Evolutionary conservation across 2,888 invertebrate species (phyloP).

Genomic region (Ectemnius lituratus): DNA sequence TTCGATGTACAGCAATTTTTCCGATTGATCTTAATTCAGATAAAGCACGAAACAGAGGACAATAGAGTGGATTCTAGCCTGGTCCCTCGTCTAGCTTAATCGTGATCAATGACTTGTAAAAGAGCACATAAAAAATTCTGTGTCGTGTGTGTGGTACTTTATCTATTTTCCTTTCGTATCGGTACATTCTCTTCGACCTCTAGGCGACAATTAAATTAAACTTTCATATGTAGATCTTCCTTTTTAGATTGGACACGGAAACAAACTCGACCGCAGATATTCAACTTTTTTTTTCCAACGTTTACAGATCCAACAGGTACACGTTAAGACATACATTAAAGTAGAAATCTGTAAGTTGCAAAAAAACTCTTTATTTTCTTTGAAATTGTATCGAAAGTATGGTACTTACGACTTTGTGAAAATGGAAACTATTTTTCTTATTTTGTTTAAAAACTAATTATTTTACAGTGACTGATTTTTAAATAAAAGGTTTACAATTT

Average conservation of each 20-base stretch:
- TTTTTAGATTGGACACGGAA: conserved; percentile 50
- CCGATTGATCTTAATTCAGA: conserved; percentile 2
- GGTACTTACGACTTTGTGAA: too few species aligned
- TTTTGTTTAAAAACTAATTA: too few species aligned
- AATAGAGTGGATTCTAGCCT: conserved; percentile 27
- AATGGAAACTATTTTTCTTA: too few species aligned
- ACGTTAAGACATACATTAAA: too few species aligned
- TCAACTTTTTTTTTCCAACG: conserved; percentile 60
- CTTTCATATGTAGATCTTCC: conserved; percentile 58
- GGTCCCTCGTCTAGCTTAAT: conserved; percentile 56
- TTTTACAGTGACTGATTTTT: too few species aligned
- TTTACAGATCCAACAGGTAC: too few species aligned
- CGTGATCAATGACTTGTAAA: conserved; percentile 61
- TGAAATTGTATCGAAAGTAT: too few species aligned
- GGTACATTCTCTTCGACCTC: conserved; percentile 30
- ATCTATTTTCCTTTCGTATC: conserved; percentile 34
- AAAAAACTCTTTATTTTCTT: too few species aligned
- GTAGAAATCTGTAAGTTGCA: too few species aligned
- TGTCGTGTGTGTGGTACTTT: conserved; percentile 39
- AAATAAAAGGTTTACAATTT: too few species aligned
- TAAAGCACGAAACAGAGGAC: conserved; percentile 1
- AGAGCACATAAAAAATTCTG: conserved; percentile 40
- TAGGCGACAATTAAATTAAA: conserved; percentile 66
- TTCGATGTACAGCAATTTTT: background rate
- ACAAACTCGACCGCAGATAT: conserved; percentile 62